phyloP scores from a whole-genome alignment of 2,113 vertebrate species.

The Ahaetulla prasina region DNA sequence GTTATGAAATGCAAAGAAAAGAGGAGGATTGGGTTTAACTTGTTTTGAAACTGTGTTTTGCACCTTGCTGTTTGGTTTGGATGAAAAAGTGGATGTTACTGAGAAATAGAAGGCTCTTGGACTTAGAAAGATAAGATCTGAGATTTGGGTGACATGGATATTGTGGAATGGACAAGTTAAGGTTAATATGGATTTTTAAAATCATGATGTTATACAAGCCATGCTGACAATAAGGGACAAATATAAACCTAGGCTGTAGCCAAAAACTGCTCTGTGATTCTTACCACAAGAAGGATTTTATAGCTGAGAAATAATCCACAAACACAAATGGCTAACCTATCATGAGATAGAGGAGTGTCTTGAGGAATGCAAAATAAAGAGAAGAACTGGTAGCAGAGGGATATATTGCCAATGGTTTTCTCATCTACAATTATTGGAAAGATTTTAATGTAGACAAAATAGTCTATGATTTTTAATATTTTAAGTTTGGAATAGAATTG shows the following conservation, averaged over 20 bases:
- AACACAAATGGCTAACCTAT: not conserved
- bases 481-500: not conserved
- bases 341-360: not conserved
- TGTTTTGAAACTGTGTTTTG: not conserved
- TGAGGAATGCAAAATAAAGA: not conserved
- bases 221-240: not conserved
- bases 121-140: not conserved
- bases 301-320: not conserved
- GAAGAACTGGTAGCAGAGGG: not conserved
- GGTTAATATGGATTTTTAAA: not conserved
- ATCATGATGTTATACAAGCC: not conserved
- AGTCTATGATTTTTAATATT: not conserved
- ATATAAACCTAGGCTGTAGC: not conserved
- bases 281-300: not conserved
- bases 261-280: not conserved
- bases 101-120: not conserved
- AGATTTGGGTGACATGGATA: not conserved
- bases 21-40: not conserved
- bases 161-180: not conserved
- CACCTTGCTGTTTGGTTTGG: not conserved
- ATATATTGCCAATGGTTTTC: not conserved
- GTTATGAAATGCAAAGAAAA: not conserved
- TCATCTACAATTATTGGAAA: not conserved
- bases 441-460: not conserved
- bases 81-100: not conserved